Evolutionary conservation across 37 sponge, comb jelly and placozoan genomes (phyloP).

Genomic region (Amphimedon queenslandica): DNA sequence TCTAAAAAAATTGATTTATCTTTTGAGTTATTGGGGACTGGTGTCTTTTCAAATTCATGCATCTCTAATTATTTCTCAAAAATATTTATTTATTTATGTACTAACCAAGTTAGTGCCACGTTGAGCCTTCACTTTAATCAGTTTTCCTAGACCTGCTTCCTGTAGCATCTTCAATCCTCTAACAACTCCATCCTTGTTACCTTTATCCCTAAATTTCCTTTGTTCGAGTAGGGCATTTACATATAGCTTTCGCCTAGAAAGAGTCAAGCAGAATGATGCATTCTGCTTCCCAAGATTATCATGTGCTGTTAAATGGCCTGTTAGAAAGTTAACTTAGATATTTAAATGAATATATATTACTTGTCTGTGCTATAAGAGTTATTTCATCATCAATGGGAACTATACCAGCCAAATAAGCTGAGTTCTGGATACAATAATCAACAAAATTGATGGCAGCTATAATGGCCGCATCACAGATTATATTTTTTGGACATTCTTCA

Average conservation of each 20-base stretch:
- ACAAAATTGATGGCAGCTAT: conserved; percentile 37
- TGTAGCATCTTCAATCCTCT: conserved; percentile 5
- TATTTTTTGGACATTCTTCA: neutral
- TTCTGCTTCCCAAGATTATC: too few relatives aligned
- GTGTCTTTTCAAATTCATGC: too few relatives aligned
- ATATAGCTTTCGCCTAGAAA: conserved; percentile 20
- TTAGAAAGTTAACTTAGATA: too few relatives aligned
- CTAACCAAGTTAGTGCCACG: conserved; percentile 18
- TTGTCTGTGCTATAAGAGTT: neutral
- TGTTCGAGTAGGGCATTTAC: conserved; percentile 7
- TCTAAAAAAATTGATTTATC: too few relatives aligned
- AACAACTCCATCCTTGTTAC: conserved; percentile 27
- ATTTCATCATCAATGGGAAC: conserved; percentile 19
- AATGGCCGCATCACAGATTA: conserved; percentile 18
- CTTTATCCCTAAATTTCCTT: conserved; percentile 11
- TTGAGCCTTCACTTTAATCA: neutral
- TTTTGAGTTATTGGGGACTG: too few relatives aligned
- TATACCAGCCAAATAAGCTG: conserved; percentile 38
- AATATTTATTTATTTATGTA: too few relatives aligned
- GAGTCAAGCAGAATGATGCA: neutral
- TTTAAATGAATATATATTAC: too few relatives aligned
- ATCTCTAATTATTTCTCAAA: too few relatives aligned
- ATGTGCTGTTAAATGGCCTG: too few relatives aligned
- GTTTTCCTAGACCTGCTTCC: conserved; percentile 20
- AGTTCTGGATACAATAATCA: conserved; percentile 27